Conservation (phyloP, 2,797 vertebrate genomes). For the Anabacerthia variegaticeps region DNA sequence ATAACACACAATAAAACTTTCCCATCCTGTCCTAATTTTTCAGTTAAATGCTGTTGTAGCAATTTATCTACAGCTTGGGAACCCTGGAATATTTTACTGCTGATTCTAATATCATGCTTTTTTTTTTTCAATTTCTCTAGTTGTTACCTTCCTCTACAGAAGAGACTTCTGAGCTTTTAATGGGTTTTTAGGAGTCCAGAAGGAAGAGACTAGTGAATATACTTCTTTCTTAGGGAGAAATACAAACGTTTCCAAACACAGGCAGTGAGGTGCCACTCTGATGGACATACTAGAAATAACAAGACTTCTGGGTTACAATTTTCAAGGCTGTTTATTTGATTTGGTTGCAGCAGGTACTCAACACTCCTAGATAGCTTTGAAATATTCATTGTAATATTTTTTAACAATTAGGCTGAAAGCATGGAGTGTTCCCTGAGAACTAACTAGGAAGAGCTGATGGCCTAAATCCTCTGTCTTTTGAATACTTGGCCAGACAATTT, state of each 20-base stretch:
- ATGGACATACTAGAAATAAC: not conserved
- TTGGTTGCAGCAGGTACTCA: slow-evolving; percentile 4
- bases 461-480: slow-evolving; percentile 2
- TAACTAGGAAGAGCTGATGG: not conserved
- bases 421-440: not conserved
- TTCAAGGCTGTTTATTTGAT: not conserved
- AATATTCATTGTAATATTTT: slow-evolving; percentile 4
- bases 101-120: not conserved
- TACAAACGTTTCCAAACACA: not conserved
- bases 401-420: slow-evolving; percentile 22
- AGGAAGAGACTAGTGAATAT: not conserved
- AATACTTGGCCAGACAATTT: not conserved
- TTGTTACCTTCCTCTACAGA: not conserved
- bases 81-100: not conserved
- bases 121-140: not conserved
- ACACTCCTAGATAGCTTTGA: not conserved
- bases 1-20: not conserved
- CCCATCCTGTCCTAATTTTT: not conserved
- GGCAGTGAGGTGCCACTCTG: not conserved
- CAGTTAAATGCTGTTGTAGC: not conserved
- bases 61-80: not conserved
- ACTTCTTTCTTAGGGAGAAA: not conserved
- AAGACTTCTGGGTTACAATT: not conserved
- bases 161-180: not conserved
- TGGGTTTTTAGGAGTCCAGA: not conserved